Percentiles rank a stretch among this genome's conserved stretches.
Conservation (phyloP, 2,113 vertebrate species). For the Onychorhynchus coronatus region DNA sequence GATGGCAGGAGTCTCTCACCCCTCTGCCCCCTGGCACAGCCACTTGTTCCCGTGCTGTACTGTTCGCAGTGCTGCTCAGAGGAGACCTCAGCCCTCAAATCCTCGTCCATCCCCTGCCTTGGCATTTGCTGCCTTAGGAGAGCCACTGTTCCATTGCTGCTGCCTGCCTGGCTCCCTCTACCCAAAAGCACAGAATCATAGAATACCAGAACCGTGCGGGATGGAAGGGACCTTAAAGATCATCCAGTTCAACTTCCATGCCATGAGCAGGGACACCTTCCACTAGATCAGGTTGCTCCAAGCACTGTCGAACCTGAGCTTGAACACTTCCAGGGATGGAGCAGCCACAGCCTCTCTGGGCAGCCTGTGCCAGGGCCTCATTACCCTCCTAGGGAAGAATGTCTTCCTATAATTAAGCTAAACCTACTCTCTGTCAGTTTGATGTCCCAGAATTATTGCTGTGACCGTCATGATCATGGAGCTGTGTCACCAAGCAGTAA, state of each 20-base stretch:
- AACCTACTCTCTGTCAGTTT: neutral
- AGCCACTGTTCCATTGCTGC: neutral
- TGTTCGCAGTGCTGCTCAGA: neutral
- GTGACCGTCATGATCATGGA: neutral
- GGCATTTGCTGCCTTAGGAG: accelerated
- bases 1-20: neutral
- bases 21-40: accelerated
- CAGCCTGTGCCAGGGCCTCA: accelerated
- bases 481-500: neutral
- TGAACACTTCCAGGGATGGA: neutral
- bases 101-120: neutral
- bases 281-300: neutral
- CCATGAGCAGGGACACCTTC: neutral
- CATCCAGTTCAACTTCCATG: neutral
- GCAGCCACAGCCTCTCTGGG: neutral
- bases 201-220: neutral
- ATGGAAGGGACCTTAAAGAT: neutral
- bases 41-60: accelerated
- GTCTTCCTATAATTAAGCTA: neutral
- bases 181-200: neutral
- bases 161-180: accelerated
- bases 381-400: neutral
- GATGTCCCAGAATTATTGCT: neutral
- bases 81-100: neutral
- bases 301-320: accelerated